A percentile compares a stretch with the other conserved stretches of the same genome.
Evolutionary conservation across 2,113 vertebrate genomes (phyloP).

Genomic region (Microtus richardsoni): DNA sequence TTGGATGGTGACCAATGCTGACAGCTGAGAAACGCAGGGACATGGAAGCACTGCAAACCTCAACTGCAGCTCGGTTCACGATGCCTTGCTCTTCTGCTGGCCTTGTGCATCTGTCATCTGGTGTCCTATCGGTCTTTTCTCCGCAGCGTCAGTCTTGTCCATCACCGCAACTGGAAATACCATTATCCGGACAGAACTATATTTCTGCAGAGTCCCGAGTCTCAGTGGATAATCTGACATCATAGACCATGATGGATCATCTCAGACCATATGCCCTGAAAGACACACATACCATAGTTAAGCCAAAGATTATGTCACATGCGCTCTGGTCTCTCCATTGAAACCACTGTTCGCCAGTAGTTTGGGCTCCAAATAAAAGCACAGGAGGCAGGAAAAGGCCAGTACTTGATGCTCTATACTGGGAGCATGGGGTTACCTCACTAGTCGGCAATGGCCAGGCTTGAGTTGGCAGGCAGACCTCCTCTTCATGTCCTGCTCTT

Average conservation of each 20-base stretch:
- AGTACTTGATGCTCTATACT: not conserved
- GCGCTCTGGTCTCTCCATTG: not conserved
- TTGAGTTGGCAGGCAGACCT: not conserved
- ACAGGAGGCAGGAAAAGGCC: constrained; percentile 34
- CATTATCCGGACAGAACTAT: constrained; percentile 63
- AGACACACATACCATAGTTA: constrained; percentile 66
- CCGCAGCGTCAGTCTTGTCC: constrained; percentile 65
- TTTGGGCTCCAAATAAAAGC: constrained; percentile 29
- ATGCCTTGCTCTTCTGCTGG: not conserved
- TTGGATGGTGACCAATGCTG: constrained; percentile 40
- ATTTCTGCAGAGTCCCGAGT: constrained; percentile 69
- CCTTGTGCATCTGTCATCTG: not conserved
- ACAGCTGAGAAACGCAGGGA: constrained; percentile 28
- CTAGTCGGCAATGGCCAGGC: not conserved
- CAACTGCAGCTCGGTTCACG: fast-evolving
- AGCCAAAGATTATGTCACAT: constrained; percentile 74
- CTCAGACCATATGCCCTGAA: constrained; percentile 64
- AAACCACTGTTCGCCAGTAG: constrained; percentile 25
- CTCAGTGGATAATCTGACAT: constrained; percentile 68
- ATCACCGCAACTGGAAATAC: constrained; percentile 77
- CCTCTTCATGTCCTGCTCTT: fast-evolving
- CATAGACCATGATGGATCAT: constrained; percentile 67
- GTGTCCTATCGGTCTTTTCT: constrained; percentile 32
- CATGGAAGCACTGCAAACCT: not conserved
- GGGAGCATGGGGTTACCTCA: not conserved